Evolutionary conservation across 2,888 invertebrate species (phyloP), one percentile per base, ranked within the genome.

Genomic region (Laothoe populi): DNA sequence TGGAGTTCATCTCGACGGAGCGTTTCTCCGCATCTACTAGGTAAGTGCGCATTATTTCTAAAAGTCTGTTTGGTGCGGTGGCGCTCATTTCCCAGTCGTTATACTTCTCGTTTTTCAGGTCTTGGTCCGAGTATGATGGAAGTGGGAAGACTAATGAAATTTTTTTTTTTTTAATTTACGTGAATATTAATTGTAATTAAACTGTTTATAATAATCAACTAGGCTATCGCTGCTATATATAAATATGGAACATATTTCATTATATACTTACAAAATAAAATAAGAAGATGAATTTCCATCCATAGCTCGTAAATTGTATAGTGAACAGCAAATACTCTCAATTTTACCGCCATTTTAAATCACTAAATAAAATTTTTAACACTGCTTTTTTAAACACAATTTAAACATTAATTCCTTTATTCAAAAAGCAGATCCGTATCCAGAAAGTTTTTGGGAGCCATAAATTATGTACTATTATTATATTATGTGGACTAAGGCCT

Each of bases 31-130:
- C 69, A 0, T 78, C 75, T 0, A 72, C 72, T 1, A 71, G 67
- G 16, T 76, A 80, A 0, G 66, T 66, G 0, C 63, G 44, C 72
- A 75, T 76, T 0, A 72, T 2, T 0, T 66, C 1, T 0, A 62
- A 26, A 2, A 62, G 16, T 26, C 62, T 46, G 1, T 46, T 48
- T 1, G 62, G 62, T 3, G 59, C 48, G 7, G 26, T 0, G 16
- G 24, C 58, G 26, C 62, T 62, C 48, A 46, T 40, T 10, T 58
- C 58, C 16, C 21, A 62, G 1, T 11, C n/a, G 1, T 26, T 58
- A 26, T 26, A 59, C 40, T 26, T 58, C 3, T 40, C 23, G 2
- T 58, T 8, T 3, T 23, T 13, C 8, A 21, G 21, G 8, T 13
- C 21, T 48, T 62, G 62, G 10, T 44, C 35, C 1, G 58, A 2